Evolutionary conservation across 2,113 vertebrate genomes (phyloP).

Genomic region (Platysteira castanea): DNA sequence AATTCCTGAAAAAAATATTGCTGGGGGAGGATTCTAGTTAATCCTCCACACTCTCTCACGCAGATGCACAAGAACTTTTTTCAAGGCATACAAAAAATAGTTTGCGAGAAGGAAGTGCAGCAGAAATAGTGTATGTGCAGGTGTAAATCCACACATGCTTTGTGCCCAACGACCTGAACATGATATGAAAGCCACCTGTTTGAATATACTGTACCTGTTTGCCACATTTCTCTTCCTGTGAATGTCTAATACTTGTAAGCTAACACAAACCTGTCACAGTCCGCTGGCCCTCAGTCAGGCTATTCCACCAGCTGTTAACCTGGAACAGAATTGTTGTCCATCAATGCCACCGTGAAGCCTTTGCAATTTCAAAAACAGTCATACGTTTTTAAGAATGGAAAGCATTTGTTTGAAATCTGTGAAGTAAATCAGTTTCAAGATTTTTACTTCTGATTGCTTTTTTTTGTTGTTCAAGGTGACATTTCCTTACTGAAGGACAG

Average conservation of each 20-base stretch:
- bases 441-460: background rate
- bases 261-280: slow-evolving; percentile 91
- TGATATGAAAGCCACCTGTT: slow-evolving; percentile 57
- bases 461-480: background rate
- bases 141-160: slow-evolving; percentile 11
- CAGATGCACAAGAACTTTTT: background rate
- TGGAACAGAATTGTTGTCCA: slow-evolving; percentile 67
- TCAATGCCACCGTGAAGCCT: background rate
- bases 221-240: slow-evolving; percentile 75
- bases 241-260: slow-evolving; percentile 81
- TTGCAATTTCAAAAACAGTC: background rate
- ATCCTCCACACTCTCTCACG: background rate
- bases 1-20: background rate
- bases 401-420: background rate
- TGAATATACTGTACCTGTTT: slow-evolving; percentile 78
- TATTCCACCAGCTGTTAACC: slow-evolving; percentile 97
- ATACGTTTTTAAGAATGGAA: background rate
- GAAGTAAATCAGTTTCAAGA: accelerated
- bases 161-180: slow-evolving; percentile 21
- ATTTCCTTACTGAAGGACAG: background rate
- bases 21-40: background rate
- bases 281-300: slow-evolving; percentile 89
- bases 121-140: background rate
- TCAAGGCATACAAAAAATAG: background rate
- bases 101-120: background rate